Evolutionary conservation across 2,888 invertebrate species (phyloP).

Genomic region (Rugalucina vietnamica): DNA sequence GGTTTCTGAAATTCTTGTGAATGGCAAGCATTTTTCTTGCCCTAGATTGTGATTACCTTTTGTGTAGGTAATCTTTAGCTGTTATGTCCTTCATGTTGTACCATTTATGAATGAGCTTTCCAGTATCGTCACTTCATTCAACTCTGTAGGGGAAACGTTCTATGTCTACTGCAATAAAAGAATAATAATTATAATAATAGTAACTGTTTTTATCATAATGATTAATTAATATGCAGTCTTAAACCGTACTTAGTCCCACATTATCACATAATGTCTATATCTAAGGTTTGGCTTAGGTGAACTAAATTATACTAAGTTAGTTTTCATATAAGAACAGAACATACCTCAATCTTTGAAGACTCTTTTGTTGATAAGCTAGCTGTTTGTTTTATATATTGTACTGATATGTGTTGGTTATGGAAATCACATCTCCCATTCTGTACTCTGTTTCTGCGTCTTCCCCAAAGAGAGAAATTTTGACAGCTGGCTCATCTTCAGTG

Average conservation of each 20-base stretch:
- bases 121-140: neutral
- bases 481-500: neutral
- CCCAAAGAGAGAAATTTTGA: slow-evolving; percentile 24
- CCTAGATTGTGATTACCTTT: neutral
- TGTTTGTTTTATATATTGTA: slow-evolving; percentile 7
- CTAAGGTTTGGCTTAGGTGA: too few species aligned
- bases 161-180: neutral
- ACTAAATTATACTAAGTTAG: too few species aligned
- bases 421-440: slow-evolving; percentile 16
- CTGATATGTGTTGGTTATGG: neutral
- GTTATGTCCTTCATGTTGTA: neutral
- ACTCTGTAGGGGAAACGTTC: neutral
- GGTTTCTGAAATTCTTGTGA: neutral
- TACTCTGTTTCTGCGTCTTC: slow-evolving; percentile 15
- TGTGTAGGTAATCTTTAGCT: neutral
- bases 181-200: too few species aligned
- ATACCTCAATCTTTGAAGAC: slow-evolving; percentile 18
- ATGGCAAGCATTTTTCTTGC: neutral
- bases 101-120: neutral
- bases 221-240: too few species aligned
- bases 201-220: too few species aligned
- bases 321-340: too few species aligned
- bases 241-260: too few species aligned
- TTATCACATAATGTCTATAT: too few species aligned
- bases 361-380: slow-evolving; percentile 6